Percentiles rank a stretch among this genome's conserved stretches.
Evolutionary conservation across 2,888 invertebrate genomes (phyloP).

Genomic region (Ligdia adustata): DNA sequence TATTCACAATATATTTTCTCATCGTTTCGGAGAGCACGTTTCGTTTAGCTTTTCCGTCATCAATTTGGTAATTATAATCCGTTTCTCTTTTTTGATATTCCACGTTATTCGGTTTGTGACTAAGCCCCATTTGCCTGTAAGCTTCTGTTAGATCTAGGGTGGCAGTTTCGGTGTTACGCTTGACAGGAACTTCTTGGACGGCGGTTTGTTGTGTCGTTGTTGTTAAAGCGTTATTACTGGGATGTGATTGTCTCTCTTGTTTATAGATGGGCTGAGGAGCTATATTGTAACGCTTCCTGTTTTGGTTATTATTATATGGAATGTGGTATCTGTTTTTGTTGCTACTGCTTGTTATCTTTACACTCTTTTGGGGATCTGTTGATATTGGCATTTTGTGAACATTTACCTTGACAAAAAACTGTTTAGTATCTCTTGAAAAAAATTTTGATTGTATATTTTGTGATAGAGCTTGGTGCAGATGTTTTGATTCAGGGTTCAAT

Average conservation of each 20-base stretch:
- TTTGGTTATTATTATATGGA: slow-evolving; percentile 18
- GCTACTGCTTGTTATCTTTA: too few relatives aligned
- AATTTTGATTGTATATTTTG: slow-evolving; percentile 2
- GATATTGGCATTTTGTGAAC: slow-evolving; percentile 44
- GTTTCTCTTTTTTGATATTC: slow-evolving; percentile 45
- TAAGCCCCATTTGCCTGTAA: slow-evolving; percentile 5
- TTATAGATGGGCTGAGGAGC: slow-evolving; percentile 23
- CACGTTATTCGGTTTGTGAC: slow-evolving; percentile 24
- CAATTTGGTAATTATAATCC: slow-evolving; percentile 13
- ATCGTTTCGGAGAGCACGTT: slow-evolving; percentile 42
- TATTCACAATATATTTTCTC: slow-evolving; percentile 48
- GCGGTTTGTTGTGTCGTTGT: too few relatives aligned
- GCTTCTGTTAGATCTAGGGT: slow-evolving; percentile 44
- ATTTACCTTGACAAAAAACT: slow-evolving; percentile 44
- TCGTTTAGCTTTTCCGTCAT: slow-evolving; percentile 39
- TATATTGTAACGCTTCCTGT: slow-evolving; percentile 41
- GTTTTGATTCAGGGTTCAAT: background rate
- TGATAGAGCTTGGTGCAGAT: background rate
- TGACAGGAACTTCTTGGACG: slow-evolving; percentile 30
- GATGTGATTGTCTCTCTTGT: slow-evolving; percentile 32
- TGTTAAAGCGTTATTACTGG: too few relatives aligned
- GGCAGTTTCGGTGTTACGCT: slow-evolving; percentile 39
- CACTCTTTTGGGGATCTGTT: slow-evolving; percentile 37
- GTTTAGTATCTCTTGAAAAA: slow-evolving; percentile 33
- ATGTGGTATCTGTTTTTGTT: too few relatives aligned